Evolutionary conservation across 2,888 invertebrate species (phyloP).

Genomic region (Itoplectis maculator): DNA sequence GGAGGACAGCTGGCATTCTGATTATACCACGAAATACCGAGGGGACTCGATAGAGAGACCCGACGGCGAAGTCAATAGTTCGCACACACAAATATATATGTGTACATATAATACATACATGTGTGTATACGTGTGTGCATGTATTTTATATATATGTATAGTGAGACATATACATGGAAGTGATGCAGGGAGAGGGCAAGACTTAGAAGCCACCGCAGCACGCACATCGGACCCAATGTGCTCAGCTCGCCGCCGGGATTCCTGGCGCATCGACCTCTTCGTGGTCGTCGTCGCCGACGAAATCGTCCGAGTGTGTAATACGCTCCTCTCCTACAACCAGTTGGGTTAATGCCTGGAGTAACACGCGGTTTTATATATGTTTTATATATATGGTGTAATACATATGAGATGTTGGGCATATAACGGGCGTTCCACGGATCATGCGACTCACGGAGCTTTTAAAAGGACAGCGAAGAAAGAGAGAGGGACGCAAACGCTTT

Average conservation of each 20-base stretch:
- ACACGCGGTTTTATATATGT: neutral
- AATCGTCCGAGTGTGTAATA: slow-evolving; percentile 43
- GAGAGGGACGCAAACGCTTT: slow-evolving; percentile 55
- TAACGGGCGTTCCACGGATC: slow-evolving; percentile 6
- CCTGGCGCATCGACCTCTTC: slow-evolving; percentile 51
- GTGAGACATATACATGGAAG: slow-evolving; percentile 5
- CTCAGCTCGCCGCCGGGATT: slow-evolving; percentile 39
- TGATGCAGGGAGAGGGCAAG: slow-evolving; percentile 9
- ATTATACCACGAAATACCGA: slow-evolving; percentile 28
- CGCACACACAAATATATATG: neutral
- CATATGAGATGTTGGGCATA: too few relatives aligned
- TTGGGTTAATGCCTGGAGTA: neutral
- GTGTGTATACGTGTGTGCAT: neutral
- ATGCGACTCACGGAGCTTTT: slow-evolving; percentile 30
- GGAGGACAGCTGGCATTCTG: slow-evolving; percentile 1
- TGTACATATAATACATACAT: neutral
- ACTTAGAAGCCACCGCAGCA: slow-evolving; percentile 38
- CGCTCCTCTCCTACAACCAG: neutral
- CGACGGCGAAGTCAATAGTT: slow-evolving; percentile 21
- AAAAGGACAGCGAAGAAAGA: slow-evolving; percentile 28
- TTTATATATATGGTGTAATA: too few relatives aligned
- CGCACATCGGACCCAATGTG: slow-evolving; percentile 9
- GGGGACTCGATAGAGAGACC: slow-evolving; percentile 37
- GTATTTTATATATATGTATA: neutral
- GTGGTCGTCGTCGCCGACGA: slow-evolving; percentile 14